These are phyloP conservation scores for Drosophila pegasa DNA, from an alignment of 2,888 invertebrate species.

Conservation along the genomic window DNA sequence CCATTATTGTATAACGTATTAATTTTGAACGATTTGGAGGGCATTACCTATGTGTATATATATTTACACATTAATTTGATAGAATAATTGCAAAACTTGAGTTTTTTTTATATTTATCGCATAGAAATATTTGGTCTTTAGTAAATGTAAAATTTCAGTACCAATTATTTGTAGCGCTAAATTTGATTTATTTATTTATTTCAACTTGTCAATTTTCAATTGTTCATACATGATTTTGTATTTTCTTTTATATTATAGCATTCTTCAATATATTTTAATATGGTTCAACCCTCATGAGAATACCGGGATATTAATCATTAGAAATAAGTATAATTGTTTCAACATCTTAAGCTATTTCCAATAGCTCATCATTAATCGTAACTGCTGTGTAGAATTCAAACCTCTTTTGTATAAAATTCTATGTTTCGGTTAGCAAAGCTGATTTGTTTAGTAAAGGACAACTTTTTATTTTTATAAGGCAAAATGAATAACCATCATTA, in stretches of 20 bases:
- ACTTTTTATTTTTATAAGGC: slow-evolving; percentile 48
- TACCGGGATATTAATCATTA: slow-evolving; percentile 14
- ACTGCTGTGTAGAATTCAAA: slow-evolving; percentile 53
- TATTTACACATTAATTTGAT: too few species aligned
- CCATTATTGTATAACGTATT: too few species aligned
- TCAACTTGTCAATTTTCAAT: not conserved
- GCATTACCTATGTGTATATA: too few species aligned
- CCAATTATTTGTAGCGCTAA: not conserved
- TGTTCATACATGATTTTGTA: not conserved
- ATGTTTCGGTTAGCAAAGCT: slow-evolving; percentile 45
- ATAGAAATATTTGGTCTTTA: too few species aligned
- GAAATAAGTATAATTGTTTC: slow-evolving; percentile 51
- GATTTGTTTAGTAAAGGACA: slow-evolving; percentile 35
- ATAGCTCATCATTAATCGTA: slow-evolving; percentile 63
- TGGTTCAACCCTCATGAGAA: not conserved
- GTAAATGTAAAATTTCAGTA: not conserved
- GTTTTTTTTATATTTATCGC: too few species aligned
- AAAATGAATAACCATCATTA: slow-evolving; percentile 33
- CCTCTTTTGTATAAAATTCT: slow-evolving; percentile 44
- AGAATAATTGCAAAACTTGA: too few species aligned
- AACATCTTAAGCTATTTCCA: slow-evolving; percentile 69
- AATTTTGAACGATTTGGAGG: too few species aligned
- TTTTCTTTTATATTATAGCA: not conserved
- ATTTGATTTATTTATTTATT: slow-evolving; percentile 1
- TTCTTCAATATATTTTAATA: not conserved